Percentiles rank a stretch among this genome's conserved stretches.
Evolutionary conservation across 2,888 invertebrate species (phyloP).

Genomic region (Campopleginae sp.): DNA sequence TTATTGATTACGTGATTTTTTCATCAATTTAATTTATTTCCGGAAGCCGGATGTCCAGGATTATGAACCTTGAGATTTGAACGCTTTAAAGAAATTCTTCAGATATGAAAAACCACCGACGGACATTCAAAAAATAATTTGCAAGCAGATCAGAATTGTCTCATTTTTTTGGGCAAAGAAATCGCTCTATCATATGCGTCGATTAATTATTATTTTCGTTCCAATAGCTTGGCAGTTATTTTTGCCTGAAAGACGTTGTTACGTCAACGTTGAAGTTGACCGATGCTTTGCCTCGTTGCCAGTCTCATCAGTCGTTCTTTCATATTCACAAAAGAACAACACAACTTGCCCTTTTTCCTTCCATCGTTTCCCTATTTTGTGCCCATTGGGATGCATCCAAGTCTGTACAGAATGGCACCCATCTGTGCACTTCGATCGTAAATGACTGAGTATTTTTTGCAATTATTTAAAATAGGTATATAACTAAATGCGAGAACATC

Average conservation of each 20-base stretch:
- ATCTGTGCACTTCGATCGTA: constrained; percentile 45
- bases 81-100: no score
- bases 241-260: neutral
- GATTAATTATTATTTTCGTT: neutral
- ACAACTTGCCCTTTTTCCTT: neutral
- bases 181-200: neutral
- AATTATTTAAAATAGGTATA: constrained; percentile 53
- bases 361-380: neutral
- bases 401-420: neutral
- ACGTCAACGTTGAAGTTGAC: constrained; percentile 10
- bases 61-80: no score
- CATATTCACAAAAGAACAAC: neutral
- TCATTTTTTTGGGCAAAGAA: neutral
- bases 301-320: neutral
- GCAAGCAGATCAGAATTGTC: neutral
- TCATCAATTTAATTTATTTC: no score
- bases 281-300: neutral
- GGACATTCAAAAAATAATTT: no score
- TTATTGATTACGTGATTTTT: no score
- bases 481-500: constrained; percentile 18
- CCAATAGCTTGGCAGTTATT: neutral
- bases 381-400: neutral
- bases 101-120: no score
- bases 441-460: constrained; percentile 39
- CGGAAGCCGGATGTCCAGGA: no score